Evolutionary conservation across 2,113 vertebrate genomes (phyloP), one percentile per base, ranked within the genome.

Genomic region (Pica pica): DNA sequence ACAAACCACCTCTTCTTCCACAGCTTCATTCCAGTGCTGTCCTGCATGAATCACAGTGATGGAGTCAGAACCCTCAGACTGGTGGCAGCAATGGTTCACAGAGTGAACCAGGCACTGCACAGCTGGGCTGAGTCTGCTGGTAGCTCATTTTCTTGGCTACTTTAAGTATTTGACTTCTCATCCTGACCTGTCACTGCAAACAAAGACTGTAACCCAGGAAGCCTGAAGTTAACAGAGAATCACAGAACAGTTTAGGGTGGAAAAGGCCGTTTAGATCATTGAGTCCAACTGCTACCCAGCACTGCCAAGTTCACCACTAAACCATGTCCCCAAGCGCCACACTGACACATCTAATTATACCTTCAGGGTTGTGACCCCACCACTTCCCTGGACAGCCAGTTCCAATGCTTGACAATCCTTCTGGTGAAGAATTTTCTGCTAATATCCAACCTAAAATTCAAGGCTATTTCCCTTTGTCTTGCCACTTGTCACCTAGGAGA

Each of bases 1-100:
- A 99, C 99, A 75, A 99, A 99, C 99, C 99, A 99, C 42, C 99
- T 97, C 87, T 99, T 99, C 95, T 99, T 99, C 99, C 99, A 99
- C 53, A 99, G 97, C 96, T 99, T 99, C 99, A 99, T 99, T 37
- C 99, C 99, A 24, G 99, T 99, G 37, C 99, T 99, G 89, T 99
- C 99, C 99, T 99, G 93, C 23, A 95, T 23, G 44, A 91, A 96
- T 3, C 31, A 93, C 83, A 86, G 74, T 3, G 20, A 68, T 7
- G 39, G 50, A 12, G 64, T 55, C 26, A 78, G 42, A 44, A 37
- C 15, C 24, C 52, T 52, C 63, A 90, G 14, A 16, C 21, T 44
- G 79, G 23, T 44, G 56, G 76, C 3, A 78, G 70, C 63, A 68
- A 56, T 11, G 16, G 26, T 1, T 63, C 42, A 49, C 30, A 39